These are phyloP conservation scores for Aselliscus stoliczkanus DNA, from an alignment of 2,797 vertebrate species.

Conservation along the genomic window DNA sequence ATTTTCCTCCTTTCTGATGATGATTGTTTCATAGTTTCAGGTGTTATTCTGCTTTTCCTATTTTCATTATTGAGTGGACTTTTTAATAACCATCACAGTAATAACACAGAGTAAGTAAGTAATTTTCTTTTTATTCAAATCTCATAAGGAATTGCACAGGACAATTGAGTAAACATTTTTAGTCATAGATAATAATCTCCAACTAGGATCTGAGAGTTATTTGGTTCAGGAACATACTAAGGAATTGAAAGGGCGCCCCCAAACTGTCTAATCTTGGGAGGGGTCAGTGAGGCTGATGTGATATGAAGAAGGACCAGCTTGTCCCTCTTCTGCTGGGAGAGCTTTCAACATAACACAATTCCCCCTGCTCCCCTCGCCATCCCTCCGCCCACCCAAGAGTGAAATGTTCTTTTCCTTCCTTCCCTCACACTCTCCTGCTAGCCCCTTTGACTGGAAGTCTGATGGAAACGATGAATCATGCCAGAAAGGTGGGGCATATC, in stretches of 20 bases:
- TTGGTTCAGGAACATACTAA: conserved; percentile 37
- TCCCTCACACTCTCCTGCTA: conserved; percentile 38
- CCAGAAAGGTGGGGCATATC: not conserved
- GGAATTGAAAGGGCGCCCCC: conserved; percentile 32
- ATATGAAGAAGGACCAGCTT: conserved; percentile 27
- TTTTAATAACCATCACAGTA: not conserved
- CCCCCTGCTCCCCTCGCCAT: not conserved
- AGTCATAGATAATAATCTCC: not conserved
- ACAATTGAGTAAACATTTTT: not conserved
- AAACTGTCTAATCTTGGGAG: not conserved
- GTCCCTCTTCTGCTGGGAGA: conserved; percentile 43
- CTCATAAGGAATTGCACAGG: not conserved
- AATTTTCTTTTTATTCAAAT: not conserved
- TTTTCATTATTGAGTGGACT: not conserved
- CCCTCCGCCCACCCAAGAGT: too few species aligned
- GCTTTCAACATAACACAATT: not conserved
- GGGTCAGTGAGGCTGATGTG: not conserved
- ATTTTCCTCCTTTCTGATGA: not conserved
- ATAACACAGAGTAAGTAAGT: not conserved
- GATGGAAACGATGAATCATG: not conserved
- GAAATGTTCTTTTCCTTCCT: not conserved
- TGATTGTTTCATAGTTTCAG: not conserved
- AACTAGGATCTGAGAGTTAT: not conserved
- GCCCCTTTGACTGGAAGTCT: not conserved
- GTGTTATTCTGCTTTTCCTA: not conserved